Evolutionary conservation across 2,797 vertebrate species (phyloP), one percentile per base, ranked within the genome.

Genomic region (Triplophysa yarkandensis): DNA sequence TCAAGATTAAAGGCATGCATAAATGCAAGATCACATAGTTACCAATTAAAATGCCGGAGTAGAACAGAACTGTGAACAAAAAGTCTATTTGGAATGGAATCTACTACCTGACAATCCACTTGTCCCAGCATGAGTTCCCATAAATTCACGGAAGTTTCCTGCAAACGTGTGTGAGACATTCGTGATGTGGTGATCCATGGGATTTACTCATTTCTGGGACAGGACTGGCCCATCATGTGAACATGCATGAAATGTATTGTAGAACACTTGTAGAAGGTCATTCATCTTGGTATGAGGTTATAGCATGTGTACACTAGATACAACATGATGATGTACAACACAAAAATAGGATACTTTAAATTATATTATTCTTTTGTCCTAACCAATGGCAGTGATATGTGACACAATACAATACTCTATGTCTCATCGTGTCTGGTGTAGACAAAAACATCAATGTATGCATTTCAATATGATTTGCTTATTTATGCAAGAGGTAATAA

Each of bases 91-190:
- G 81, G 80, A 90, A 89, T 77, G 81, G 88, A 84, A 83, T 86
- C 71, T 91, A 93, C 89, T 92, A 92, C 90, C 90, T 92, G 91
- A 90, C 88, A 89, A 85, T 89, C 86, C 90, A 88, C 89, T 91
- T 83, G 90, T 90, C 87, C 89, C 90, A 87, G 89, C 90, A 90
- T 91, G 89, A 91, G 90, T 88, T 92, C 87, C 90, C 89, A 91
- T 90, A 93, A 90, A 91, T 89, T 92, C 91, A 92, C 81, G 87
- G 90, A 91, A 85, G 90, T 91, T 92, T 90, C 92, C 91, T 92
- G 90, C 89, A 91, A 93, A 92, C 65, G 91, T 91, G 88, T 89
- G 90, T 74, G 66, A 91, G 83, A 90, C 87, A 84, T 89, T 90
- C 92, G 92, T 88, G 85, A 82, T 83, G 82, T 87, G 82, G 87